phyloP scores from a whole-genome alignment of 2,888 invertebrate species.

The Sicus ferrugineus region DNA sequence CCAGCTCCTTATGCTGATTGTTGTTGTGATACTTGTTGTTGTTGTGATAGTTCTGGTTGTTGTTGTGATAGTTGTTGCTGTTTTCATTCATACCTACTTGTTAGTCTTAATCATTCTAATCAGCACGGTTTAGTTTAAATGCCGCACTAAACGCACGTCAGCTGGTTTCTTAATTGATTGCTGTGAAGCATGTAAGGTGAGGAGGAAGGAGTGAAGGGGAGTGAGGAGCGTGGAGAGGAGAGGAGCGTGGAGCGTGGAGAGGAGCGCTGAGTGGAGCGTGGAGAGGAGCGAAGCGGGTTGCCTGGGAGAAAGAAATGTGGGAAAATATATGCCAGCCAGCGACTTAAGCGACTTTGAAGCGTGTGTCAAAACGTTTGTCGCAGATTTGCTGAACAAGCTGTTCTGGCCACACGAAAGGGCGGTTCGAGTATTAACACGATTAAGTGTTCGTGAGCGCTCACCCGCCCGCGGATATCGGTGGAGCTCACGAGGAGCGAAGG shows the following conservation, averaged over 20 bases:
- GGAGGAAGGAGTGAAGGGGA: background rate
- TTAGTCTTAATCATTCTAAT: constrained; percentile 16
- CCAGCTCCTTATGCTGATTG: background rate
- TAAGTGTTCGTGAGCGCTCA: background rate
- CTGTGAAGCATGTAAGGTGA: background rate
- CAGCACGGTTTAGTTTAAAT: constrained; percentile 23
- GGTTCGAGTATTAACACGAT: background rate
- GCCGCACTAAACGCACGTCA: constrained; percentile 24
- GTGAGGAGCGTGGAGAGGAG: background rate
- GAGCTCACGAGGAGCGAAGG: background rate
- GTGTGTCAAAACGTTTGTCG: constrained; percentile 19
- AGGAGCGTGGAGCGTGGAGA: background rate
- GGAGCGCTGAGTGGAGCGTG: background rate
- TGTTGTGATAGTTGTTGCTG: constrained; percentile 14
- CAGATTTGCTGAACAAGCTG: constrained; percentile 8
- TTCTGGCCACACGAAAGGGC: background rate
- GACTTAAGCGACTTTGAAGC: background rate
- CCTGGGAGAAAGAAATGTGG: background rate
- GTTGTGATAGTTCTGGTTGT: background rate
- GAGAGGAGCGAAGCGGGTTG: background rate
- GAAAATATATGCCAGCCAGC: background rate
- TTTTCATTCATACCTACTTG: background rate
- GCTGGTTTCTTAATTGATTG: constrained; percentile 20
- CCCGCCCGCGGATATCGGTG: too few relatives aligned
- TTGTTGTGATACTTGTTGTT: constrained; percentile 6